Evolutionary conservation across 2,888 invertebrate species (phyloP).

Genomic region (Cecidostiba fungosa): DNA sequence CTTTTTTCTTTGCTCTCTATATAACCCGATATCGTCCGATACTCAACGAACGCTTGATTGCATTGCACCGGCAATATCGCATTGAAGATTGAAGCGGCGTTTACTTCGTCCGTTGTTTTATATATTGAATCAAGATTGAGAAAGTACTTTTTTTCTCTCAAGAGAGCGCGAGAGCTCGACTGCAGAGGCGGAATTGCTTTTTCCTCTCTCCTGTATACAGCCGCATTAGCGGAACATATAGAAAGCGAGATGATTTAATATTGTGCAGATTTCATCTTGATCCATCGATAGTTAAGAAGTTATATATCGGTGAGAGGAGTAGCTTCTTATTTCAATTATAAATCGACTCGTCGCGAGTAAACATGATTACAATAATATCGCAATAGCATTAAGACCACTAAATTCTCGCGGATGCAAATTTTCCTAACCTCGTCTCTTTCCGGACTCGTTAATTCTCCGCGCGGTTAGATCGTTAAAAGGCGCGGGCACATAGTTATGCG

Average conservation of each 20-base stretch:
- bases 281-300: not conserved
- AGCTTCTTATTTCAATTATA: not conserved
- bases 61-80: constrained; percentile 9
- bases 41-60: not conserved
- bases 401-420: not conserved
- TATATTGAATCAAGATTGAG: constrained; percentile 14
- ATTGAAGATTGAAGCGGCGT: constrained; percentile 13
- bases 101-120: not conserved
- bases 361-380: not conserved
- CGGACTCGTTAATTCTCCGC: not conserved
- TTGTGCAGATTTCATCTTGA: not conserved
- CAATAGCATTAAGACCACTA: not conserved
- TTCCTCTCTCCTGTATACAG: not conserved
- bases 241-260: constrained; percentile 6
- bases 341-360: not conserved
- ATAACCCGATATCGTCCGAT: not conserved
- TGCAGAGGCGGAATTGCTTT: not conserved
- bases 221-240: not conserved
- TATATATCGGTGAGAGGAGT: not conserved
- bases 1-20: not conserved
- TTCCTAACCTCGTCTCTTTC: not conserved
- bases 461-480: constrained; percentile 19
- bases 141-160: not conserved
- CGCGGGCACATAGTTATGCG: not conserved
- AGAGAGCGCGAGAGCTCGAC: not conserved